Conservation (phyloP, 2,113 vertebrate species). For the Micronisus gabar region DNA sequence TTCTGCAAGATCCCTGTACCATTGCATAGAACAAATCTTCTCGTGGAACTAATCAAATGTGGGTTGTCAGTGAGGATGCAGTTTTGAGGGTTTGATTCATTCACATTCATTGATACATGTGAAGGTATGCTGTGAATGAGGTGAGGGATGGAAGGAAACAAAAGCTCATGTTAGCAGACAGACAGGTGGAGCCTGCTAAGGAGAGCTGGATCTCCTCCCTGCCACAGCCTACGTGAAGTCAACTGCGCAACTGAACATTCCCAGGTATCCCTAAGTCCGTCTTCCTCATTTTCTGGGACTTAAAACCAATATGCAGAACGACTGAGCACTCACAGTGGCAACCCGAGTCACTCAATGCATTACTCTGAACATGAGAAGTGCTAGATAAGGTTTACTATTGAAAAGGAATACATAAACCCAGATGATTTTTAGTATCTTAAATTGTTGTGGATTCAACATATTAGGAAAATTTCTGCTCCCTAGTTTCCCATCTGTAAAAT, state of each 20-base stretch:
- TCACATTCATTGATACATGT: no score
- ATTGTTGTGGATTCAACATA: background rate
- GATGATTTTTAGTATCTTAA: background rate
- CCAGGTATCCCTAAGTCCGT: background rate
- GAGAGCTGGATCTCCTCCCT: background rate
- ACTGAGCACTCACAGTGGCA: background rate
- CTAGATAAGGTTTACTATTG: background rate
- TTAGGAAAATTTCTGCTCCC: background rate
- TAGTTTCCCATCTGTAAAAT: background rate
- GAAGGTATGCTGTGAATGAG: background rate
- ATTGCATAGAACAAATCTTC: background rate
- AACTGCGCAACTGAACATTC: background rate
- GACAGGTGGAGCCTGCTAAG: background rate
- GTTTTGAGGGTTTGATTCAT: background rate
- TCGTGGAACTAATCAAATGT: fast-evolving
- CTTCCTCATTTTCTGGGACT: background rate
- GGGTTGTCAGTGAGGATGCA: background rate
- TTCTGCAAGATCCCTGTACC: background rate
- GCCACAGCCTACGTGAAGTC: background rate
- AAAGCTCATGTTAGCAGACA: background rate
- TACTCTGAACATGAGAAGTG: background rate
- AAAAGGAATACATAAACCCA: background rate
- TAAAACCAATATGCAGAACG: fast-evolving
- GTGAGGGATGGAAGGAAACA: background rate
- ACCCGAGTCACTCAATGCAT: fast-evolving